phyloP scores from a whole-genome alignment of 2,797 vertebrate species.

The Poecilia wingei region DNA sequence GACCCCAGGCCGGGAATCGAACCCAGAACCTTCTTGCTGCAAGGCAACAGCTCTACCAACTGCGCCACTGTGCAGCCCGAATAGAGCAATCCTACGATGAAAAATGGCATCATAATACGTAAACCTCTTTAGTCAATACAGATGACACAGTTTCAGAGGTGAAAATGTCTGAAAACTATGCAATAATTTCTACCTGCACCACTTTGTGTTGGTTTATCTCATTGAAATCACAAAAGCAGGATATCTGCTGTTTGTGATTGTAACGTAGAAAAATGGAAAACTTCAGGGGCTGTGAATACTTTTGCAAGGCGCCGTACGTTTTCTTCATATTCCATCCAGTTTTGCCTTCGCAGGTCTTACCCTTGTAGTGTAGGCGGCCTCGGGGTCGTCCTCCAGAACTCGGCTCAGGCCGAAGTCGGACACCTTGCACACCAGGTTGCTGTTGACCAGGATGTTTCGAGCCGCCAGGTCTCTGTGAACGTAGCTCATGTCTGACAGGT shows the following conservation, averaged over 20 bases:
- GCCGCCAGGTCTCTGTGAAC: conserved; percentile 95
- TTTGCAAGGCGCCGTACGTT: background rate
- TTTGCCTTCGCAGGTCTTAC: conserved; percentile 61
- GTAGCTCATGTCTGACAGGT: conserved; percentile 95
- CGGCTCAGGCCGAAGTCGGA: conserved; percentile 91
- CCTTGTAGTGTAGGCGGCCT: conserved; percentile 82
- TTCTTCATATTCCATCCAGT: background rate
- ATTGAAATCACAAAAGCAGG: background rate
- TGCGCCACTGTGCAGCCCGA: too few relatives aligned
- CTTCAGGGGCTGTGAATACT: background rate
- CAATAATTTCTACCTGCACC: background rate
- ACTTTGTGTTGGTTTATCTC: background rate
- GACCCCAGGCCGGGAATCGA: too few relatives aligned
- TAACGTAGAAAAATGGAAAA: background rate
- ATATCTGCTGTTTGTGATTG: background rate
- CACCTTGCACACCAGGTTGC: conserved; percentile 96
- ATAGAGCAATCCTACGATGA: background rate
- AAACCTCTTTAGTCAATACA: background rate
- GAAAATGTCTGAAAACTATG: background rate
- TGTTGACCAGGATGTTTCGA: conserved; percentile 95
- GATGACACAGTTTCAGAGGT: background rate
- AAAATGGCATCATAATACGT: background rate
- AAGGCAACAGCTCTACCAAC: too few relatives aligned
- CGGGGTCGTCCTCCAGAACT: conserved; percentile 77
- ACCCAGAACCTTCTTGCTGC: too few relatives aligned